Base-by-base conservation (phyloP, 2,888 invertebrate species). In the Augochlorella aurata region DNA sequence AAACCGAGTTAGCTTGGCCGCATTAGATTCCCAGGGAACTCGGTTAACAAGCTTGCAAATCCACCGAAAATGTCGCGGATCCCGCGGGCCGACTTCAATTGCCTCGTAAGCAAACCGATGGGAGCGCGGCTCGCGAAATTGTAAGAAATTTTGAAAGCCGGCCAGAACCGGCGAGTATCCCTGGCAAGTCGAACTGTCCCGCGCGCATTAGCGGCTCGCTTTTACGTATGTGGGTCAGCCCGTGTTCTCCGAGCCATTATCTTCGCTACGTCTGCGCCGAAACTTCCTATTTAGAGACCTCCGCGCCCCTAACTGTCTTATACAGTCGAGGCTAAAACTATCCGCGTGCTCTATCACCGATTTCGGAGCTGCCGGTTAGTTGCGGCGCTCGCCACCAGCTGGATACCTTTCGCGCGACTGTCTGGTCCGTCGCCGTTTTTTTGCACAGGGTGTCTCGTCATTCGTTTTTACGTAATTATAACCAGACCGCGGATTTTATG, bases 1-100 rank as follows among this genome's bases (percentile, higher is more conserved):
- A 66, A 74, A 52, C 49, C 49, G 81, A 81, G 81, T 81, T 74
- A 58, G 50, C 50, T 29, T 0, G 14, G 38, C 21, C 67, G 61
- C 67, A 21, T 76, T 76, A 71, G 71, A 68, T 75, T 54, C 24
- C 47, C 14, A 29, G 18, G 61, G n/a, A 76, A 68, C 72, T 73
- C 49, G 29, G 66, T 50, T 77, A 82, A 82, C 75, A 71, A 82
- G 82, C 81, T 75, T 82, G 72, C 76, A 76, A 82, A 82, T 79
- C 76, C 82, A 49, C 54, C 63, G 82, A 76, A 81, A 82, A 82
- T 82, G 76, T 76, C 71, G 71, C 82, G 73, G 49, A 54, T 72
- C 67, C 71, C 76, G 54, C 49, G 68, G 47, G 63, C 44, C 63
- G 82, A 82, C 82, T 77, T 76, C 72, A 82, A 82, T 82, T 76